phyloP scores from a whole-genome alignment of 2,888 invertebrate species.

The Leptothorax acervorum region DNA sequence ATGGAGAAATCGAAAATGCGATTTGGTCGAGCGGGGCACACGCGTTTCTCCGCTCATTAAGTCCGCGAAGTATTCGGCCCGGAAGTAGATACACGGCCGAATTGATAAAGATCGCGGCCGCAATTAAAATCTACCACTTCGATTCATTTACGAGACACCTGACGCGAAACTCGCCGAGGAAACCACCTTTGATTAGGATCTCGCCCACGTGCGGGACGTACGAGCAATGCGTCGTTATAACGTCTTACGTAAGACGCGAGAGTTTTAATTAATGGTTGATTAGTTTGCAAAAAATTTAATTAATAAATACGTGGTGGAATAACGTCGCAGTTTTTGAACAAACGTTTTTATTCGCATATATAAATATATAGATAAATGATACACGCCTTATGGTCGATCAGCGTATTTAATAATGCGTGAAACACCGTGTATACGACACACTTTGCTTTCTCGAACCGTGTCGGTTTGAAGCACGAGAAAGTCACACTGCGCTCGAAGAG shows the following conservation, averaged over 20 bases:
- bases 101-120: constrained; percentile 66
- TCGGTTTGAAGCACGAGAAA: constrained; percentile 20
- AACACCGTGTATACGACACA: background rate
- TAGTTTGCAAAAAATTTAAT: constrained; percentile 29
- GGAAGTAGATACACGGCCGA: constrained; percentile 42
- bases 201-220: constrained; percentile 23
- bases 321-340: background rate
- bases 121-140: constrained; percentile 72
- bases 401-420: constrained; percentile 33
- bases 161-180: constrained; percentile 12
- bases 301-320: constrained; percentile 6
- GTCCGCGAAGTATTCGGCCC: constrained; percentile 50
- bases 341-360: background rate
- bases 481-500: background rate
- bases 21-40: constrained; percentile 66
- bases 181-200: constrained; percentile 36
- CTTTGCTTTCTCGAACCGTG: constrained; percentile 3
- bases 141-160: constrained; percentile 65
- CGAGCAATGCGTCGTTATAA: constrained; percentile 17
- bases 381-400: background rate
- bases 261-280: constrained; percentile 29
- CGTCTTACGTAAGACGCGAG: background rate
- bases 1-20: constrained; percentile 72
- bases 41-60: constrained; percentile 68
- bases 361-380: background rate